Evolutionary conservation across 1,140 invertebrate genomes (phyloP).

Genomic region (Temnothorax longispinosus): DNA sequence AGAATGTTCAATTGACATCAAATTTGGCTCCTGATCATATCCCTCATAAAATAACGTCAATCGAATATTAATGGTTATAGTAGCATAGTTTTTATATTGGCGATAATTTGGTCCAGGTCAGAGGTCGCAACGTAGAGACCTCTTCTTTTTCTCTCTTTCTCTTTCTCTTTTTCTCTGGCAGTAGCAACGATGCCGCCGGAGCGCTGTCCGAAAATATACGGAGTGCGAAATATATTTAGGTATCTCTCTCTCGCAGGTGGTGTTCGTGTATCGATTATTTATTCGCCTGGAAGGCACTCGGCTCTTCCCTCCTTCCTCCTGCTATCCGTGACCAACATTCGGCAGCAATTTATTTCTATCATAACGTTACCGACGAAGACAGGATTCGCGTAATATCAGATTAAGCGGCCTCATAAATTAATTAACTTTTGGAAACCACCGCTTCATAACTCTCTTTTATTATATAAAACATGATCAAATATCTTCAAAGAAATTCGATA

Average conservation of each 20-base stretch:
- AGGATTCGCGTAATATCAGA: constrained; percentile 57
- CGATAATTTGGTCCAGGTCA: constrained; percentile 68
- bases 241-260: constrained; percentile 55
- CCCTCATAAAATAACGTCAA: constrained; percentile 66
- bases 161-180: background rate
- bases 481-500: background rate
- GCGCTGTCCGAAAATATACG: constrained; percentile 58
- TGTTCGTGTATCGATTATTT: constrained; percentile 68
- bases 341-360: constrained; percentile 62
- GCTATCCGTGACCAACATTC: constrained; percentile 49
- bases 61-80: constrained; percentile 71
- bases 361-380: constrained; percentile 57
- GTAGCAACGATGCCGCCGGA: constrained; percentile 33
- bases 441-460: constrained; percentile 26
- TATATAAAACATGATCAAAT: constrained; percentile 7
- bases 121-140: constrained; percentile 37
- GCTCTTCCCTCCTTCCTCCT: constrained; percentile 3
- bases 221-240: constrained; percentile 68
- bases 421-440: constrained; percentile 34
- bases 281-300: constrained; percentile 45
- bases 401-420: constrained; percentile 58
- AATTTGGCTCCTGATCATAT: constrained; percentile 50
- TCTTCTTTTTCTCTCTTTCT: constrained; percentile 5
- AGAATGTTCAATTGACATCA: constrained; percentile 47
- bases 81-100: constrained; percentile 68